These are phyloP conservation scores for Clunio marinus DNA, from an alignment of 2,888 invertebrate species.

Conservation along the genomic window DNA sequence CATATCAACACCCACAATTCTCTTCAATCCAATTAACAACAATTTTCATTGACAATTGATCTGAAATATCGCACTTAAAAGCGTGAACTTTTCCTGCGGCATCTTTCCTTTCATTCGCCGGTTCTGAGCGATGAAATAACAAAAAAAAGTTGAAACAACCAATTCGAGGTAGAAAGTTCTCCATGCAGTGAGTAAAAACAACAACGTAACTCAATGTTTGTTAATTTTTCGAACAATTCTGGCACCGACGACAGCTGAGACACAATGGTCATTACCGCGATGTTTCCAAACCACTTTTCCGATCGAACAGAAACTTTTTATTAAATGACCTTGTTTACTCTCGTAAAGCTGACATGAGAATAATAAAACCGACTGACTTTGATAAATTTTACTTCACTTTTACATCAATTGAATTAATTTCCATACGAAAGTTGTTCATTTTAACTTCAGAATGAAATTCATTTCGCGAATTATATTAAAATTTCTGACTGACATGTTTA, in stretches of 20 bases:
- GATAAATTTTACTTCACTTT: slow-evolving; percentile 21
- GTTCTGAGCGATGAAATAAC: slow-evolving; percentile 6
- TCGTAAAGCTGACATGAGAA: too few relatives aligned
- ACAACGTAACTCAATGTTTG: slow-evolving; percentile 55
- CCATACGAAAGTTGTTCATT: neutral
- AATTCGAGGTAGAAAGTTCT: slow-evolving; percentile 43
- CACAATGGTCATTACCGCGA: slow-evolving; percentile 63
- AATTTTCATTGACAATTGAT: slow-evolving; percentile 54
- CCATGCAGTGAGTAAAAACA: slow-evolving; percentile 54
- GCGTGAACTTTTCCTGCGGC: slow-evolving; percentile 45
- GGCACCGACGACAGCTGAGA: slow-evolving; percentile 60
- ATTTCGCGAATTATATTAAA: neutral
- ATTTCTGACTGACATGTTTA: slow-evolving; percentile 14
- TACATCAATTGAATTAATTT: slow-evolving; percentile 18
- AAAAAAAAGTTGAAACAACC: too few relatives aligned
- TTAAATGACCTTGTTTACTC: too few relatives aligned
- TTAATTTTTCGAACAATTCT: slow-evolving; percentile 51
- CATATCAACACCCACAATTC: slow-evolving; percentile 55
- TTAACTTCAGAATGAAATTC: neutral
- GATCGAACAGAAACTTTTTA: too few relatives aligned
- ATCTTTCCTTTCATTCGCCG: slow-evolving; percentile 25
- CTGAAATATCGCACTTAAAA: slow-evolving; percentile 53
- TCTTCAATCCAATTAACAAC: slow-evolving; percentile 55
- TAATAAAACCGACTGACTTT: neutral
- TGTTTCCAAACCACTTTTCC: slow-evolving; percentile 59